Evolutionary conservation across 2,797 vertebrate species (phyloP).

Genomic region (Aphelocoma californica): DNA sequence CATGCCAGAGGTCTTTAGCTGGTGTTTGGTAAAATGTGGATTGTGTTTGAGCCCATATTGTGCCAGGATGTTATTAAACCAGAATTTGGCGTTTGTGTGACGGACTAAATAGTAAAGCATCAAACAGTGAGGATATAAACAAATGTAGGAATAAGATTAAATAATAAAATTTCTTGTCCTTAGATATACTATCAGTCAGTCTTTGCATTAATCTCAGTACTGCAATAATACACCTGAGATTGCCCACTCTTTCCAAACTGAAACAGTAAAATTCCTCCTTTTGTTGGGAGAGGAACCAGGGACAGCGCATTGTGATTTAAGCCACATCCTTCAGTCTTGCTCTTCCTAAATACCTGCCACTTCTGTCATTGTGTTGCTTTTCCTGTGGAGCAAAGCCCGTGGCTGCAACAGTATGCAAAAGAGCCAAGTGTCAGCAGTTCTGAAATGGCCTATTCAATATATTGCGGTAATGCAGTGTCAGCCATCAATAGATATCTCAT

Average conservation of each 20-base stretch:
- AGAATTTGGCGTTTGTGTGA: neutral
- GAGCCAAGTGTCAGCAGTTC: neutral
- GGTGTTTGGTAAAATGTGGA: neutral
- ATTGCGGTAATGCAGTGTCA: fast-evolving
- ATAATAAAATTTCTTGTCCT: neutral
- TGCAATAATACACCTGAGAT: neutral
- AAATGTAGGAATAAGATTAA: neutral
- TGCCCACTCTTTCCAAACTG: neutral
- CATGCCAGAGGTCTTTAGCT: neutral
- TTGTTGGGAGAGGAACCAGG: neutral
- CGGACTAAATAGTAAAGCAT: neutral
- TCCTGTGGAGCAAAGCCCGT: neutral
- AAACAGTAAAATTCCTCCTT: neutral
- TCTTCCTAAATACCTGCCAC: neutral
- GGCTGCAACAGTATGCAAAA: neutral
- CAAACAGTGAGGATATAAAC: neutral
- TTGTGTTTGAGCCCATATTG: neutral
- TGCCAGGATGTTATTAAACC: neutral
- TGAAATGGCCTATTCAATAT: neutral
- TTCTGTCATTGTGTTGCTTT: neutral
- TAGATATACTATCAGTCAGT: neutral
- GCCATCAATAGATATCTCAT: neutral
- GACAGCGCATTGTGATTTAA: neutral
- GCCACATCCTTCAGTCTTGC: neutral
- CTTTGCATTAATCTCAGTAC: slow-evolving; percentile 4